Percentiles rank a stretch among this genome's conserved stretches.
These are phyloP conservation scores for Neodiprion virginianus DNA, from an alignment of 1,140 invertebrate genomes.

Conservation along the genomic window DNA sequence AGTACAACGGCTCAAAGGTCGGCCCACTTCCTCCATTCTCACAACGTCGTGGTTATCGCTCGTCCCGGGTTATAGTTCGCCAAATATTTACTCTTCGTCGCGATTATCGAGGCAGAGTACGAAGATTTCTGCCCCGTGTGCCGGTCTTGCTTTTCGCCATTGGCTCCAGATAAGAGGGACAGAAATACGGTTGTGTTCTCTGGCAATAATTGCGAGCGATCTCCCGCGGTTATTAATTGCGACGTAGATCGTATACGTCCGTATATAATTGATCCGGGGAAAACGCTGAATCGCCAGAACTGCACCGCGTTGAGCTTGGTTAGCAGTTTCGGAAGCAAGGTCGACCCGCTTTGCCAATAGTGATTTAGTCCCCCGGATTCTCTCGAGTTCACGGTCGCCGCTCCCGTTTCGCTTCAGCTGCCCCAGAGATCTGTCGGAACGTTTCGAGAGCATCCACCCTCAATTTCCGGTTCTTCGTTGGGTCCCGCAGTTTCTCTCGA, in stretches of 20 bases:
- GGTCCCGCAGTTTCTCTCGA: no score
- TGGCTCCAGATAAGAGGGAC: no score
- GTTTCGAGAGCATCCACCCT: neutral
- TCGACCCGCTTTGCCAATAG: neutral
- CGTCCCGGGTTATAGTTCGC: neutral
- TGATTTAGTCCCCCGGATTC: neutral
- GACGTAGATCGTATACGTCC: no score
- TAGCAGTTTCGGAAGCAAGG: no score
- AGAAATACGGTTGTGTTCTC: no score
- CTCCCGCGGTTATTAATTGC: no score
- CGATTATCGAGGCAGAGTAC: neutral
- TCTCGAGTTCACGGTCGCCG: neutral
- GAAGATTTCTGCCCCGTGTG: neutral
- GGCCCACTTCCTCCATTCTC: neutral
- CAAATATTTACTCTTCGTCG: slow-evolving; percentile 1
- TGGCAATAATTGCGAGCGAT: no score
- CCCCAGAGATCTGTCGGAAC: neutral
- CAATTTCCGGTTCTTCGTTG: neutral
- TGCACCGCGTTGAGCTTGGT: no score
- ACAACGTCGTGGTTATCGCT: neutral
- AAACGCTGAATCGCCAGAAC: no score
- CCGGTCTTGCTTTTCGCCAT: no score
- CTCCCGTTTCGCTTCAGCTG: neutral
- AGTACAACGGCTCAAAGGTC: neutral
- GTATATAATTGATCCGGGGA: no score